Conservation (phyloP, 1,140 invertebrate genomes). For the Heliconius nattereri region DNA sequence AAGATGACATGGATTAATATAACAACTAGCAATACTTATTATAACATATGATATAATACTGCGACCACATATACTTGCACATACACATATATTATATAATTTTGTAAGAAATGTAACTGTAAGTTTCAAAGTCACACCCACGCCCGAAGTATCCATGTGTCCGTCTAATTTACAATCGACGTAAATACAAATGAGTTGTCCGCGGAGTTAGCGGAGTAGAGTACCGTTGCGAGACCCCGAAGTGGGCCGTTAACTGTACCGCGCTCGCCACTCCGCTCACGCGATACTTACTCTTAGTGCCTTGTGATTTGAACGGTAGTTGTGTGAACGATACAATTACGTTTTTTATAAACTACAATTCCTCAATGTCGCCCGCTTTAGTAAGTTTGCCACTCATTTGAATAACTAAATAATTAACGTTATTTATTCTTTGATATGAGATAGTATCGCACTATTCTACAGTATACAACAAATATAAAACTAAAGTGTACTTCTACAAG, state of each 20-base stretch:
- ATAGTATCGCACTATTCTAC: no score
- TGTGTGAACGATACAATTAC: neutral
- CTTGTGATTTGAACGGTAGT: neutral
- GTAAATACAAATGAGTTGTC: slow-evolving; percentile 7
- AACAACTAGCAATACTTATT: no score
- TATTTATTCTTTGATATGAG: neutral
- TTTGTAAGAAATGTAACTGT: no score
- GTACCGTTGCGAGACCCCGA: slow-evolving; percentile 15
- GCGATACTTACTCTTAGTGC: neutral
- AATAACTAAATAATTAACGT: neutral
- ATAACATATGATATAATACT: no score
- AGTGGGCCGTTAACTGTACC: slow-evolving; percentile 26
- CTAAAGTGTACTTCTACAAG: neutral
- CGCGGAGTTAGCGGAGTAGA: slow-evolving; percentile 8
- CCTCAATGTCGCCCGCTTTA: slow-evolving; percentile 5
- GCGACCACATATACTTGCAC: no score
- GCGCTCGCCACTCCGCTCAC: neutral
- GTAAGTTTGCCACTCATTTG: neutral
- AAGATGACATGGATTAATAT: no score
- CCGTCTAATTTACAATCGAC: neutral
- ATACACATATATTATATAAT: no score
- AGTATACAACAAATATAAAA: neutral
- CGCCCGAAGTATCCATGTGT: neutral
- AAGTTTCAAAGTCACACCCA: no score
- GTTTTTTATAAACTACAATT: slow-evolving; percentile 1